These are phyloP conservation scores for Ophioninae sp. DNA, from an alignment of 2,888 invertebrate species.

Conservation along the genomic window DNA sequence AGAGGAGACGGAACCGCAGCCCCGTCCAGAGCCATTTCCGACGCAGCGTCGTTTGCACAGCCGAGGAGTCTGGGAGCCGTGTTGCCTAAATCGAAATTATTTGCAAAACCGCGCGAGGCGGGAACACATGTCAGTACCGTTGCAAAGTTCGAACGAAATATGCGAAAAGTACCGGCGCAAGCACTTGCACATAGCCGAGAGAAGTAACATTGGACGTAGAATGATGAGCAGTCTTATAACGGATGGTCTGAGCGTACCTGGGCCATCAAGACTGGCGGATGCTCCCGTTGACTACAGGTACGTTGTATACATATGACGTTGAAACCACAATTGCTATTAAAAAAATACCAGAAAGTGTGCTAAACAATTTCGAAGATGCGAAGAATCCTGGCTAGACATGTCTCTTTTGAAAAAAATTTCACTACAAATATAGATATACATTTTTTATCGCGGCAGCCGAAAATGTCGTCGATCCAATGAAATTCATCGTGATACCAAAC, in stretches of 20 bases:
- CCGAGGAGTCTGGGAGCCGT: conserved; percentile 67
- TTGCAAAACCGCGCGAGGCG: conserved; percentile 70
- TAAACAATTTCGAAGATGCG: background rate
- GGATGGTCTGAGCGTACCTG: conserved; percentile 73
- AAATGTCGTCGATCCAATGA: background rate
- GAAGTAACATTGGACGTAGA: conserved; percentile 68
- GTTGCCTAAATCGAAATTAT: conserved; percentile 69
- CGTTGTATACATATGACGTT: background rate
- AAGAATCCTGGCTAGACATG: background rate
- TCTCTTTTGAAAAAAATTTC: background rate
- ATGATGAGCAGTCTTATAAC: conserved; percentile 64
- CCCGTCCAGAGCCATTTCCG: conserved; percentile 70
- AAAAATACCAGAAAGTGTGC: background rate
- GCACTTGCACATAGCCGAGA: conserved; percentile 68
- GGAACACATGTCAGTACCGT: conserved; percentile 63
- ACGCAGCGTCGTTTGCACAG: conserved; percentile 66
- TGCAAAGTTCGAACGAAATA: conserved; percentile 51
- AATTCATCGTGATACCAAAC: background rate
- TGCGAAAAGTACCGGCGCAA: conserved; percentile 69
- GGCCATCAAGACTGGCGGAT: conserved; percentile 76
- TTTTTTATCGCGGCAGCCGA: background rate
- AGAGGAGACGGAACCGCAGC: conserved; percentile 82
- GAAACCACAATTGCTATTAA: background rate
- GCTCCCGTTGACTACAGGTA: conserved; percentile 75
- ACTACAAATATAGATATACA: background rate